phyloP scores from a whole-genome alignment of 1,140 invertebrate species.

The Octopus sinensis region DNA sequence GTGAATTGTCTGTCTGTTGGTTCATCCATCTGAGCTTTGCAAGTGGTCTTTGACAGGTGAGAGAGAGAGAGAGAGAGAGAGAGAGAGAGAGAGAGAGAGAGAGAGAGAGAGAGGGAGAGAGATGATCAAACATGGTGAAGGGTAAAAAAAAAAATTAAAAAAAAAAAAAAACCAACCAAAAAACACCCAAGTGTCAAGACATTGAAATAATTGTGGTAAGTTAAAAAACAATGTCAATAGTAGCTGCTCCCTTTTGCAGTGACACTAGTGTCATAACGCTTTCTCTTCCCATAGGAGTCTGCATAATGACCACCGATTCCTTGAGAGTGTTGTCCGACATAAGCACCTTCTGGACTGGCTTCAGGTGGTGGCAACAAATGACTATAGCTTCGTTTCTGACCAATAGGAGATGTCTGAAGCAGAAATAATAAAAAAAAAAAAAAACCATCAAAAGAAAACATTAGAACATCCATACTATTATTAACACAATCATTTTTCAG shows the following conservation, averaged over 20 bases:
- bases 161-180: too few species aligned
- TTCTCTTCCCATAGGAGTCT: conserved; percentile 57
- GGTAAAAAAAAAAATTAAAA: too few species aligned
- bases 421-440: conserved; percentile 7
- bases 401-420: conserved; percentile 42
- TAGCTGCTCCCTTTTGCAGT: background rate
- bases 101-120: too few species aligned
- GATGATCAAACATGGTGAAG: too few species aligned
- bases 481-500: too few species aligned
- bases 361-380: conserved; percentile 61
- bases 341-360: conserved; percentile 60
- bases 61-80: too few species aligned
- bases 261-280: conserved; percentile 11
- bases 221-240: background rate
- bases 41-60: too few species aligned
- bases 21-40: too few species aligned
- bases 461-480: background rate
- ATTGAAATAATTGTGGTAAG: too few species aligned
- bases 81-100: too few species aligned
- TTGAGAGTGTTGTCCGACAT: conserved; percentile 64
- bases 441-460: background rate
- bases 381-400: conserved; percentile 60
- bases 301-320: conserved; percentile 64
- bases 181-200: too few species aligned
- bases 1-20: too few species aligned